Evolutionary conservation across 1,140 invertebrate species (phyloP).

Genomic region (Octopus sinensis): DNA sequence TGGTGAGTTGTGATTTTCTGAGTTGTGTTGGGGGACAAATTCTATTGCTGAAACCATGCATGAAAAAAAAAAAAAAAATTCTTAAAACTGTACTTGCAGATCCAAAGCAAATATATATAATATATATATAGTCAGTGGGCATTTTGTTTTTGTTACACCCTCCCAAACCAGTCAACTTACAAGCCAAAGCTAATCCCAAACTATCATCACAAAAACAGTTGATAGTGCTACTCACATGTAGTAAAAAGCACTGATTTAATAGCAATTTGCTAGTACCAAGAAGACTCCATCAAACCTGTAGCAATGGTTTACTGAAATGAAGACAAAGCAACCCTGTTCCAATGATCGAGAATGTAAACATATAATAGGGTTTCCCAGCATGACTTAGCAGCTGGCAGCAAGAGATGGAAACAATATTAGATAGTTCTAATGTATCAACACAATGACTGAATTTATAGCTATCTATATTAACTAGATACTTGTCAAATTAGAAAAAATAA

Average conservation of each 20-base stretch:
- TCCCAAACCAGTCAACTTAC: not conserved
- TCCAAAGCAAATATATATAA: no score
- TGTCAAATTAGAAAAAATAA: no score
- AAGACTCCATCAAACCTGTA: slow-evolving; percentile 12
- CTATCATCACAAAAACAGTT: slow-evolving; percentile 9
- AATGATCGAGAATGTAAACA: slow-evolving; percentile 11
- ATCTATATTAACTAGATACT: no score
- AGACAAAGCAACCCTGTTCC: slow-evolving; percentile 11
- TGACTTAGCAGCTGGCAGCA: slow-evolving; percentile 6
- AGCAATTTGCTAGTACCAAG: slow-evolving; percentile 12
- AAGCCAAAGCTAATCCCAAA: slow-evolving; percentile 1
- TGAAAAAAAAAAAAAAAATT: no score
- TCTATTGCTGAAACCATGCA: no score
- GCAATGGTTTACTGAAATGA: slow-evolving; percentile 12
- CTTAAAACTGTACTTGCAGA: no score
- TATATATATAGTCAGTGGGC: no score
- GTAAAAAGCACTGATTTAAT: slow-evolving; percentile 12
- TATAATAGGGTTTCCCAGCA: not conserved
- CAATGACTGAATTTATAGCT: no score
- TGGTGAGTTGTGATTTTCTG: no score
- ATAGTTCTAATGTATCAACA: not conserved
- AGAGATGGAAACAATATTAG: not conserved
- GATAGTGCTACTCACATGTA: slow-evolving; percentile 12
- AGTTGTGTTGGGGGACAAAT: no score
- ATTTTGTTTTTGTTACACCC: no score